A percentile compares a stretch with the other conserved stretches of the same genome.
Evolutionary conservation across 2,113 vertebrate genomes (phyloP).

Genomic region (Tylochromis polylepis): DNA sequence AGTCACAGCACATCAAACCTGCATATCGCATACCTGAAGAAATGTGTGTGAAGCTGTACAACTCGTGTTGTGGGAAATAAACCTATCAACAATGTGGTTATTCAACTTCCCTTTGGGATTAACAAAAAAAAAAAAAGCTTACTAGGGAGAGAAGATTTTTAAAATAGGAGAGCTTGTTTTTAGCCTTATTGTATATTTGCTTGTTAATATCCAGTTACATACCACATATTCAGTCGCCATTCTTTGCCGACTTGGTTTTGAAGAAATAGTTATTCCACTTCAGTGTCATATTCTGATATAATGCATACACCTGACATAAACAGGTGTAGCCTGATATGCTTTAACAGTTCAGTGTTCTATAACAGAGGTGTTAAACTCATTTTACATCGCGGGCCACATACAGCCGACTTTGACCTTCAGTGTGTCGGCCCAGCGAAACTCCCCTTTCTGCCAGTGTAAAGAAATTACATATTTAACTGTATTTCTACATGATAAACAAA

Average conservation of each 20-base stretch:
- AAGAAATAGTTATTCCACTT: background rate
- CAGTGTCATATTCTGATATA: background rate
- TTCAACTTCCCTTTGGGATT: background rate
- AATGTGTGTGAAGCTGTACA: background rate
- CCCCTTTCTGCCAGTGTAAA: background rate
- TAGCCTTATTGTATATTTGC: background rate
- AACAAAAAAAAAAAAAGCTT: background rate
- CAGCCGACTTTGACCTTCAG: background rate
- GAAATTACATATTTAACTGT: background rate
- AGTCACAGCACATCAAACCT: conserved; percentile 21
- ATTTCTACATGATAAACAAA: background rate
- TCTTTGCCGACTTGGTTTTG: background rate
- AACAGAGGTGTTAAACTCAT: background rate
- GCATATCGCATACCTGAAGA: conserved; percentile 3
- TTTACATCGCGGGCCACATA: background rate
- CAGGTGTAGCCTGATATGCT: background rate
- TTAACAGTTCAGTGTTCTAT: too few species aligned
- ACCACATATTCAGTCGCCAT: background rate
- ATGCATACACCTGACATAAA: background rate
- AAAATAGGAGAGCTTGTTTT: background rate
- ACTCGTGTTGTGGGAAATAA: background rate
- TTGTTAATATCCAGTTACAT: background rate
- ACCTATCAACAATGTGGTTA: background rate
- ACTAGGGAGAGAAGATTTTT: background rate
- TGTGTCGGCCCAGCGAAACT: background rate